phyloP scores from a whole-genome alignment of 2,888 invertebrate genomes.

The Argyresthia albistria region DNA sequence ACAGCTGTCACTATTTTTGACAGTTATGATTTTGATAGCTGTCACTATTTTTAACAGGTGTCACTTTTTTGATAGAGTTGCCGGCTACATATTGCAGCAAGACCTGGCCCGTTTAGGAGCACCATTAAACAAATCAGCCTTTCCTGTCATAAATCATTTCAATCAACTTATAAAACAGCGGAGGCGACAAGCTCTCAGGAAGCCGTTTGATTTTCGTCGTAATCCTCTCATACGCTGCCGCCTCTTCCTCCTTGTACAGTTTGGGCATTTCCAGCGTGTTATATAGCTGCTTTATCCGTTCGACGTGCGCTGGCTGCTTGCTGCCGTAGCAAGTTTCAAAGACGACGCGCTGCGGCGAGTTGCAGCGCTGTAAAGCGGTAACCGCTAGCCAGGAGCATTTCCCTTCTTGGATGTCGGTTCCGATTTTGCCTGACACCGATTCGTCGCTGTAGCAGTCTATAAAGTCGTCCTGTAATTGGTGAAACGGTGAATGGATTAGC shows the following conservation, averaged over 20 bases:
- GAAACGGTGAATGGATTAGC: too few relatives aligned
- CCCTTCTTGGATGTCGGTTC: slow-evolving; percentile 66
- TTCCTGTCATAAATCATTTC: slow-evolving; percentile 74
- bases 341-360: slow-evolving; percentile 72
- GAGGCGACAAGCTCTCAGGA: slow-evolving; percentile 78
- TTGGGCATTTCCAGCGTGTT: slow-evolving; percentile 75
- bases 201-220: slow-evolving; percentile 80
- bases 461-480: slow-evolving; percentile 79
- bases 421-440: slow-evolving; percentile 12
- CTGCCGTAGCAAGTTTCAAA: slow-evolving; percentile 78
- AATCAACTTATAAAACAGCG: slow-evolving; percentile 78
- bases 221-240: slow-evolving; percentile 71
- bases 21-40: too few relatives aligned
- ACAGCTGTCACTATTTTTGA: too few relatives aligned
- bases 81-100: too few relatives aligned
- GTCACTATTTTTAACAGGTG: too few relatives aligned
- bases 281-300: slow-evolving; percentile 14
- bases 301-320: slow-evolving; percentile 69
- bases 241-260: slow-evolving; percentile 48
- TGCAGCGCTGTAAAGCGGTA: slow-evolving; percentile 79
- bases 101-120: too few relatives aligned
- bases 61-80: too few relatives aligned
- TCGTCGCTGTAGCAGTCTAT: slow-evolving; percentile 92
- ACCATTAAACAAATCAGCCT: slow-evolving; percentile 3
- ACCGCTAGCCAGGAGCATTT: slow-evolving; percentile 92